Percentiles rank a stretch among this genome's conserved stretches.
Conservation (phyloP, 2,113 vertebrate genomes). For the Erinaceus europaeus region DNA sequence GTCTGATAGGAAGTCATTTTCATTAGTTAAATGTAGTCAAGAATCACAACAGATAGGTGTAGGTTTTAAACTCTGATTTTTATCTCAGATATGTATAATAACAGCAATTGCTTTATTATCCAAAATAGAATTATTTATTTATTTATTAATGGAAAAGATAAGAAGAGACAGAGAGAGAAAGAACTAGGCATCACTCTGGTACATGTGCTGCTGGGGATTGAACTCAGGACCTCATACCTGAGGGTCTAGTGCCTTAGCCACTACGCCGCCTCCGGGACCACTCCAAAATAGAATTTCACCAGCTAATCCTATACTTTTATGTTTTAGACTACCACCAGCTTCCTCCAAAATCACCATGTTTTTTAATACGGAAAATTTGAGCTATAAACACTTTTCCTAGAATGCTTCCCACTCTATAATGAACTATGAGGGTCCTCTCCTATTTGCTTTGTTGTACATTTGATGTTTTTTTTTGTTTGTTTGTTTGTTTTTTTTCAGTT, state of each 20-base stretch:
- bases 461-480: not conserved
- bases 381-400: not conserved
- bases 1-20: not conserved
- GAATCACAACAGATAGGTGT: not conserved
- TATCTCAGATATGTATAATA: not conserved
- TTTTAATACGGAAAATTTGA: constrained; percentile 12
- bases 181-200: too few species aligned
- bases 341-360: not conserved
- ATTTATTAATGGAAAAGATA: too few species aligned
- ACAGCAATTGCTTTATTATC: not conserved
- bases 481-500: constrained; percentile 11
- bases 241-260: too few species aligned
- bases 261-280: too few species aligned
- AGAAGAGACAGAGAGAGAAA: too few species aligned
- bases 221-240: too few species aligned
- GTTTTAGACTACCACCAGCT: not conserved
- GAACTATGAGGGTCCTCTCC: not conserved
- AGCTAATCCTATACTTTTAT: too few species aligned
- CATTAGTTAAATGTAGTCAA: not conserved
- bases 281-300: too few species aligned
- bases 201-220: too few species aligned
- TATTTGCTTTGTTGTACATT: constrained; percentile 18
- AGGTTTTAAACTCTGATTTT: not conserved
- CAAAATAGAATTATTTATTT: constrained; percentile 29
- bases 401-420: not conserved